phyloP scores from a whole-genome alignment of 2,797 vertebrate genomes.

The Clarias laeviceps region DNA sequence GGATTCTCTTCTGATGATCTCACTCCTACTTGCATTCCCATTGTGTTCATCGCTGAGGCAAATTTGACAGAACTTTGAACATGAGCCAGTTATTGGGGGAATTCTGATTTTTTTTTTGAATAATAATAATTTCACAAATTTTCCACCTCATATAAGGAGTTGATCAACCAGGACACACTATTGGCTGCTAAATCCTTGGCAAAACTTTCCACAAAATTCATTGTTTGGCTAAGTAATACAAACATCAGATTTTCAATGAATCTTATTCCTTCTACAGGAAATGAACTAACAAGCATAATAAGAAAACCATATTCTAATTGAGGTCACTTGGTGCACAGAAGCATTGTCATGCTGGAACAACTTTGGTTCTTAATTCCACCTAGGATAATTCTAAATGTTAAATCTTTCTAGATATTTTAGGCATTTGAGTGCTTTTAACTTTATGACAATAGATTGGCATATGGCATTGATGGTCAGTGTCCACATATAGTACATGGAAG shows the following conservation, averaged over 20 bases:
- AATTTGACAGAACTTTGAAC: constrained; percentile 48
- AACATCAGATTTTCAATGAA: background rate
- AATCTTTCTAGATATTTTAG: background rate
- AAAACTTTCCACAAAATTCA: background rate
- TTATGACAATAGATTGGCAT: background rate
- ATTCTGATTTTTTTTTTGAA: background rate
- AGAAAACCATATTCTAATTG: background rate
- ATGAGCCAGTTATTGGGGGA: background rate
- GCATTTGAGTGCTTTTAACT: background rate
- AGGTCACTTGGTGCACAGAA: background rate
- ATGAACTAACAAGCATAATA: background rate
- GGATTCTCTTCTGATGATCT: constrained; percentile 70
- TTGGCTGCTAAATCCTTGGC: background rate
- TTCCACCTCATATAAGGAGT: background rate
- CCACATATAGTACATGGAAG: background rate
- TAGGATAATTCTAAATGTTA: background rate
- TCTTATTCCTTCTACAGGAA: background rate
- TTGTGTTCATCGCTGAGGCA: constrained; percentile 52
- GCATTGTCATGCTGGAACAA: background rate
- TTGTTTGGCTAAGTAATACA: background rate
- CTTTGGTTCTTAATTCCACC: background rate
- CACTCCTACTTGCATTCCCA: constrained; percentile 54
- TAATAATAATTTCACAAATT: background rate
- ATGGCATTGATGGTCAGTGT: background rate
- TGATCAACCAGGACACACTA: constrained; percentile 3